These are phyloP conservation scores for Heliconius hewitsoni DNA, from an alignment of 1,140 invertebrate genomes.

Conservation along the genomic window DNA sequence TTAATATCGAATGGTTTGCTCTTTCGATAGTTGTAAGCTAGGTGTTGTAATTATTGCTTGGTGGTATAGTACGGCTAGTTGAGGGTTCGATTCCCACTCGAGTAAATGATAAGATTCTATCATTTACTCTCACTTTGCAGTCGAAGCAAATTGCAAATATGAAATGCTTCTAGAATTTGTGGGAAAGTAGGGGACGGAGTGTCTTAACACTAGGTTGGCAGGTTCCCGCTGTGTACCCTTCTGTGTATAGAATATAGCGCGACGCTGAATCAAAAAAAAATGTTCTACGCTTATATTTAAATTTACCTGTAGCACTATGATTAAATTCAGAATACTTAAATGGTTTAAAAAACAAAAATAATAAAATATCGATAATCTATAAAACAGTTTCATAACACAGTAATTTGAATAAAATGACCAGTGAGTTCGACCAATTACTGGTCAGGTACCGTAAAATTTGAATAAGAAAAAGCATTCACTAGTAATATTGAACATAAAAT, in stretches of 20 bases:
- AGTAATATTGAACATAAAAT: slow-evolving; percentile 29
- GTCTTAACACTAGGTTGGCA: too few relatives aligned
- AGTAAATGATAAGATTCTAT: too few relatives aligned
- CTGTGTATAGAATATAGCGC: too few relatives aligned
- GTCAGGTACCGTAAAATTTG: slow-evolving; percentile 38
- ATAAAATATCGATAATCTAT: slow-evolving; percentile 1
- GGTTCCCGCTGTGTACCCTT: too few relatives aligned
- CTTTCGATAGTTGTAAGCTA: not conserved
- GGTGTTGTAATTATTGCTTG: not conserved
- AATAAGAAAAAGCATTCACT: slow-evolving; percentile 39
- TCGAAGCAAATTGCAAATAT: too few relatives aligned
- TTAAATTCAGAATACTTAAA: not conserved
- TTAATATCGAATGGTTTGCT: not conserved
- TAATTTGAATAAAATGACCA: slow-evolving; percentile 41
- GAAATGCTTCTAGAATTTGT: too few relatives aligned
- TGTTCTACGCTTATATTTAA: not conserved
- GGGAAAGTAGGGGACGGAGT: too few relatives aligned
- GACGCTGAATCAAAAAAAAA: not conserved
- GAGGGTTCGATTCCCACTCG: too few relatives aligned
- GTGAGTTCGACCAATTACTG: slow-evolving; percentile 45
- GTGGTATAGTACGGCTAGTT: not conserved
- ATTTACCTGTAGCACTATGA: not conserved
- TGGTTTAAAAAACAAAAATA: not conserved
- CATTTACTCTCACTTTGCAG: too few relatives aligned
- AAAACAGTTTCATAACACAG: slow-evolving; percentile 33